Conservation (phyloP, 2,113 vertebrate species). For the Oophaga pumilio region DNA sequence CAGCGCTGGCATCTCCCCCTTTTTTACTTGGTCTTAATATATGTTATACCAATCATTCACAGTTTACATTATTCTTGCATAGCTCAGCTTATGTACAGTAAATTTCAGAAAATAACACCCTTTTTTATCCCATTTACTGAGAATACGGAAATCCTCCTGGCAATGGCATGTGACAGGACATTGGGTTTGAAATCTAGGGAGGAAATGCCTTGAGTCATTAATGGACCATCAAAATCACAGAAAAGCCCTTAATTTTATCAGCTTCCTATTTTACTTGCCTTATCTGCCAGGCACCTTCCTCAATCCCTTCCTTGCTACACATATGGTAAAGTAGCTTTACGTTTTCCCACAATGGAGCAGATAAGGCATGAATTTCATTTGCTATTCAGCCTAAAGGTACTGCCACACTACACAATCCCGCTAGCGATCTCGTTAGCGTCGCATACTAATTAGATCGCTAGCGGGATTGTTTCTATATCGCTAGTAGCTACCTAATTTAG, state of each 20-base stretch:
- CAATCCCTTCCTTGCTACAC: constrained; percentile 16
- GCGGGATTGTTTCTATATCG: too few species aligned
- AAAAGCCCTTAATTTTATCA: constrained; percentile 19
- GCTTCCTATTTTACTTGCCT: constrained; percentile 32
- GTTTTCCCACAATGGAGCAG: background rate
- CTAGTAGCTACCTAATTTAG: too few species aligned
- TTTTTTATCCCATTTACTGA: background rate
- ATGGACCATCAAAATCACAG: constrained; percentile 37
- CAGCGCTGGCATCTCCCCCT: too few species aligned
- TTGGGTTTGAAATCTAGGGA: constrained; percentile 24
- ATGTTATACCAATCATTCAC: background rate
- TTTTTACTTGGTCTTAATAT: too few species aligned
- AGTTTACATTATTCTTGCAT: background rate
- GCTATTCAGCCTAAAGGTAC: too few species aligned
- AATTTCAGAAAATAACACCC: background rate
- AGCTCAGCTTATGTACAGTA: background rate
- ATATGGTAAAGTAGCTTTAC: constrained; percentile 16
- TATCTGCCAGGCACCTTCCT: constrained; percentile 21
- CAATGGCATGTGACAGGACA: constrained; percentile 36
- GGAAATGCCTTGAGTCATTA: constrained; percentile 35
- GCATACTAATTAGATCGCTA: too few species aligned
- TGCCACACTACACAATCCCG: too few species aligned
- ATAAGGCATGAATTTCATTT: too few species aligned
- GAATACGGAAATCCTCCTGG: constrained; percentile 15
- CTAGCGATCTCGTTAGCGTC: too few species aligned